Evolutionary conservation across 2,113 vertebrate genomes (phyloP), one percentile per base, ranked within the genome.

Genomic region (Eclectus roratus): DNA sequence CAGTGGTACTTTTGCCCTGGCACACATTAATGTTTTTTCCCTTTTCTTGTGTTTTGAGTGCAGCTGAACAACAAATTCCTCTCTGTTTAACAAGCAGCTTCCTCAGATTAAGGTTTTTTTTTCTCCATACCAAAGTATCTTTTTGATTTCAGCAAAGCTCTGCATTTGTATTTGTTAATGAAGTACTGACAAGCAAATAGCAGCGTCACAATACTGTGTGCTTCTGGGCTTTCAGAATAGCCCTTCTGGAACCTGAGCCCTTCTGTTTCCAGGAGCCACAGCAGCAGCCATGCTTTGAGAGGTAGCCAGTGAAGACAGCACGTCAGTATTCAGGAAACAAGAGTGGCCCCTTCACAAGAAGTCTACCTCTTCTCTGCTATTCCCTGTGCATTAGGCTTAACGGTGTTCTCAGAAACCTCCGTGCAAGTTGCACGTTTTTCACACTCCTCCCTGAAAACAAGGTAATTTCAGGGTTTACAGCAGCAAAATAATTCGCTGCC

Each of bases 1-100:
- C 55, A 86, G 93, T 91, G 93, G 61, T 92, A 77, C 94, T 96
- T 95, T 95, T 92, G 94, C 93, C 88, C 93, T 86, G 87, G 94
- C 94, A 97, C 93, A 97, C 60, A 91, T 46, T 79, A 88, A 68
- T 94, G 41, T 66, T 89, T 90, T 92, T 72, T 77, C 25, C 55
- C 46, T 82, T 93, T 95, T 78, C 91, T 89, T 95, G 90, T 94
- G 73, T 91, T 96, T 94, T 93, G 92, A 97, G 88, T 92, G 96
- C 94, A 96, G 93, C 96, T 96, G 96, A 96, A 94, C 80, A 96
- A 93, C 88, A 93, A 92, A 93, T 92, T 81, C 68, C 37, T 93
- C 58, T 88, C 90, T 91, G 71, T 93, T 94, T 89, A 91, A 80
- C 70, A 94, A 95, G 94, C 86, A 91, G 72, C 88, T 88, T 94